Conservation (phyloP, 2,888 invertebrate genomes). For the Apamea anceps region DNA sequence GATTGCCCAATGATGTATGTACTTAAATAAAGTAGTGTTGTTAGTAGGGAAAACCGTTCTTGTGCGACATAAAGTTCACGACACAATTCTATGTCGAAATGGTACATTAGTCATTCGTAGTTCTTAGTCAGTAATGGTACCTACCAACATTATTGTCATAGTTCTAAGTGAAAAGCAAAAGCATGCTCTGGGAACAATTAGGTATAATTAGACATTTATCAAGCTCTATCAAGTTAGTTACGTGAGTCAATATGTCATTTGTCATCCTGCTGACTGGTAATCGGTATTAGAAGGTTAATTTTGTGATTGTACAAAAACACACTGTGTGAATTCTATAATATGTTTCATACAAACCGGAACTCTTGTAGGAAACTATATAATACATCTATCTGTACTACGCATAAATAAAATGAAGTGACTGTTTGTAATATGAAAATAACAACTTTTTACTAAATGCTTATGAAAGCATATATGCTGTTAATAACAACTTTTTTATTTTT, state of each 20-base stretch:
- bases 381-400: no score
- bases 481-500: no score
- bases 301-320: slow-evolving; percentile 1
- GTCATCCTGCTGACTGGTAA: slow-evolving; percentile 33
- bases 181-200: slow-evolving; percentile 24
- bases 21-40: slow-evolving; percentile 33
- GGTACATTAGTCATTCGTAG: slow-evolving; percentile 36
- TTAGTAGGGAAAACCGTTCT: slow-evolving; percentile 53
- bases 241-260: slow-evolving; percentile 21
- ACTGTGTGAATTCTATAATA: slow-evolving; percentile 3
- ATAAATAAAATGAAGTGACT: no score
- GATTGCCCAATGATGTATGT: slow-evolving; percentile 56
- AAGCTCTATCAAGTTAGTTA: slow-evolving; percentile 32
- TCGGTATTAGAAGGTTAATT: slow-evolving; percentile 19
- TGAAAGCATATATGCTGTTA: no score
- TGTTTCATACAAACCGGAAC: not conserved
- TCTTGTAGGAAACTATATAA: not conserved
- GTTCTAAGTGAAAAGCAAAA: slow-evolving; percentile 1
- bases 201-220: slow-evolving; percentile 30
- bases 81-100: slow-evolving; percentile 42
- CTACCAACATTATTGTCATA: slow-evolving; percentile 5
- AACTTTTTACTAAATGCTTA: no score
- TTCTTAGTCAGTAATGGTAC: slow-evolving; percentile 17
- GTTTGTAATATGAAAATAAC: no score
- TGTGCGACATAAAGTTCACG: slow-evolving; percentile 44